A percentile compares a stretch with the other conserved stretches of the same genome.
Conservation (phyloP, 1,140 invertebrate genomes). For the Aphaenogaster rudis region DNA sequence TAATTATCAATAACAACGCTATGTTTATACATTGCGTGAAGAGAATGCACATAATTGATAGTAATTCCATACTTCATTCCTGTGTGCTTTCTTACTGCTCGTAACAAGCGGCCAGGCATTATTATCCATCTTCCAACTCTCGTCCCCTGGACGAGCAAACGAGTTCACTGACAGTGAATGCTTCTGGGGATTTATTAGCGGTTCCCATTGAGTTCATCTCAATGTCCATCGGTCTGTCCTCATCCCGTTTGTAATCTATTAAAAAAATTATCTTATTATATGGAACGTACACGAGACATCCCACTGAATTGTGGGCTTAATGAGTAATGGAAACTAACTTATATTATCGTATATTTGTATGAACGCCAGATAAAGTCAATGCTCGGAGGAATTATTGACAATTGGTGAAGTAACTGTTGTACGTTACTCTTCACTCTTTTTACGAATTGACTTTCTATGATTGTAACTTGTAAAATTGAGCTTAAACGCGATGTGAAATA, state of each 20-base stretch:
- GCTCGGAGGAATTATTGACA: conserved; percentile 2
- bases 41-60: background rate
- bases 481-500: background rate
- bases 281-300: conserved; percentile 28
- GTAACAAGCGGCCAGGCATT: conserved; percentile 1
- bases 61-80: conserved; percentile 16
- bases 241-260: conserved; percentile 83
- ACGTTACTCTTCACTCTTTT: conserved; percentile 15
- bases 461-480: conserved; percentile 21
- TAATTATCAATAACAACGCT: background rate
- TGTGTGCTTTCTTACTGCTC: conserved; percentile 2
- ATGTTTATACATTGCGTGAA: conserved; percentile 14
- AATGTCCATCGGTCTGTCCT: conserved; percentile 73
- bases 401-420: conserved; percentile 23
- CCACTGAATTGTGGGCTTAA: conserved; percentile 27
- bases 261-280: conserved; percentile 81
- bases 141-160: background rate
- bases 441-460: conserved; percentile 14
- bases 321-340: conserved; percentile 29
- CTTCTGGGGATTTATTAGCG: conserved; percentile 55
- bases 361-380: conserved; percentile 31
- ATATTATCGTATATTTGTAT: conserved; percentile 24
- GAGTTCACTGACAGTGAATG: conserved; percentile 37
- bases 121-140: conserved; percentile 26
- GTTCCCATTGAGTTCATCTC: conserved; percentile 81